Conservation (phyloP, 1,140 invertebrate species). For the Aphelenchoides avenae region DNA sequence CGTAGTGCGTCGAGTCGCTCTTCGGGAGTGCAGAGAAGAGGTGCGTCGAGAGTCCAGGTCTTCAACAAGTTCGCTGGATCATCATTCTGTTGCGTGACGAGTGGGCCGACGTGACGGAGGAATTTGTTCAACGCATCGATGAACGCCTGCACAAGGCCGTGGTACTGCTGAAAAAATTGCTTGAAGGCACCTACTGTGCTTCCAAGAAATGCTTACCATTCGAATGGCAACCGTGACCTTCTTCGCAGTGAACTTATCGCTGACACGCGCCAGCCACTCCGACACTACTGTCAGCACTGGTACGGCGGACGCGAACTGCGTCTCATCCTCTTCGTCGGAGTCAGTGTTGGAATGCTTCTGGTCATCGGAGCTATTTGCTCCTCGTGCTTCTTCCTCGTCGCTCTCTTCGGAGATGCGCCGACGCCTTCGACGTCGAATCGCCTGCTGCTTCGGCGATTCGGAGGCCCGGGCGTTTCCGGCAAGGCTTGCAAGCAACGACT, state of each 20-base stretch:
- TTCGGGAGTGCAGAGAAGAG: too few species aligned
- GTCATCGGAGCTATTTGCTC: neutral
- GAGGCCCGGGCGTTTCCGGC: neutral
- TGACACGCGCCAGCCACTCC: constrained; percentile 5
- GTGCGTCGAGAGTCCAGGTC: too few species aligned
- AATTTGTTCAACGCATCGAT: constrained; percentile 15
- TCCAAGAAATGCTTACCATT: neutral
- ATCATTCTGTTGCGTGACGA: neutral
- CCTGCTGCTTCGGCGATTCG: neutral
- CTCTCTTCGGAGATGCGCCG: neutral
- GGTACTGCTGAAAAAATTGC: constrained; percentile 15
- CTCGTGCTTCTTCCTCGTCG: neutral
- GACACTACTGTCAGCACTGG: constrained; percentile 2
- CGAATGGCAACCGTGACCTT: constrained; percentile 11
- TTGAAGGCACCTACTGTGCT: neutral
- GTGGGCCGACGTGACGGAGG: neutral
- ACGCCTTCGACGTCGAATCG: constrained; percentile 17
- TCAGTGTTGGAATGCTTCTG: too few species aligned
- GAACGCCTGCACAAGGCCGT: constrained; percentile 16
- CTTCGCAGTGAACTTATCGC: constrained; percentile 1
- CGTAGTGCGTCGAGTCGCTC: too few species aligned
- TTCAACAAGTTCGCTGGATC: too few species aligned
- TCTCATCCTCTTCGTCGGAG: neutral
- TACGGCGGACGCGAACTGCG: too few species aligned
- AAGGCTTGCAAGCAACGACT: constrained; percentile 9